Evolutionary conservation across 2,113 vertebrate genomes (phyloP).

Genomic region (Ariopsis seemanni): DNA sequence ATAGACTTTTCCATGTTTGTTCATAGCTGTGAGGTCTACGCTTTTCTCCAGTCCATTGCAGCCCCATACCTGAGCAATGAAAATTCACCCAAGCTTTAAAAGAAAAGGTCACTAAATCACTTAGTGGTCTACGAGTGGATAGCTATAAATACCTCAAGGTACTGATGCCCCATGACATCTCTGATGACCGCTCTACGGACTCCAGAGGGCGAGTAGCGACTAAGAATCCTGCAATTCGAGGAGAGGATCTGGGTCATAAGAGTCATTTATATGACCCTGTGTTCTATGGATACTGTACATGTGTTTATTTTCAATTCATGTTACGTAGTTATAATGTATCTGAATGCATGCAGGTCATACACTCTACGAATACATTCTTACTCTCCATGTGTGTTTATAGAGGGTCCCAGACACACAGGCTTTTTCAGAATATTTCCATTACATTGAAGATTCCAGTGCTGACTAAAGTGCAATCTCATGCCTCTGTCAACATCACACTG

Average conservation of each 20-base stretch:
- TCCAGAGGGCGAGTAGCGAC: conserved; percentile 58
- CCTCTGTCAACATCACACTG: conserved; percentile 66
- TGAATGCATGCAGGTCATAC: not conserved
- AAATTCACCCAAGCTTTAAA: not conserved
- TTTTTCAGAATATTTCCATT: conserved; percentile 52
- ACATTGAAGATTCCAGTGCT: conserved; percentile 68
- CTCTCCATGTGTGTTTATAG: conserved; percentile 66
- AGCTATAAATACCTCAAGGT: conserved; percentile 68
- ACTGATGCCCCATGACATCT: conserved; percentile 57
- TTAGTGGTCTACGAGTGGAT: not conserved
- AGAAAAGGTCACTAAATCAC: not conserved
- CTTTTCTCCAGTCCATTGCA: conserved; percentile 64
- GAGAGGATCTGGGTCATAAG: not conserved
- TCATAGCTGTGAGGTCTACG: conserved; percentile 67
- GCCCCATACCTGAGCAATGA: conserved; percentile 70
- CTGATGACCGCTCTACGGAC: conserved; percentile 63
- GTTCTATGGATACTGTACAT: not conserved
- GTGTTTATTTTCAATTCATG: not conserved
- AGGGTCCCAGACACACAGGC: conserved; percentile 61
- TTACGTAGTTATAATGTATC: not conserved
- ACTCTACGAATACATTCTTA: conserved; percentile 51
- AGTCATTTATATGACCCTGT: not conserved
- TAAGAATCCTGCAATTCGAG: conserved; percentile 63
- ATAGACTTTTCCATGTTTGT: conserved; percentile 72
- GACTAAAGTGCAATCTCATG: conserved; percentile 57